Evolutionary conservation across 1,140 invertebrate species (phyloP).

Genomic region (Caligus rogercresseyi): DNA sequence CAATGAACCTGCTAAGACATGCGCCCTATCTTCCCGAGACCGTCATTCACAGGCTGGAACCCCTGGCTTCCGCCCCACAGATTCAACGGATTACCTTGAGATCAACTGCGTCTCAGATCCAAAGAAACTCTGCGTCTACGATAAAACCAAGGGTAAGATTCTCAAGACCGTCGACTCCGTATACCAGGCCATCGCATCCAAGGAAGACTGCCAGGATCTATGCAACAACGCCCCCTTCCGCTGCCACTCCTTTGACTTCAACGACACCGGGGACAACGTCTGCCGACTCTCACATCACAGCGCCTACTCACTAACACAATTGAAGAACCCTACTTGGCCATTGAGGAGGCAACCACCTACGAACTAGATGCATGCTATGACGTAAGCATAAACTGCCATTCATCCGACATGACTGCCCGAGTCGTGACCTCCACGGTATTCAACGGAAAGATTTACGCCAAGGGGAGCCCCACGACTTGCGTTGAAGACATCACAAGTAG

Average conservation of each 20-base stretch:
- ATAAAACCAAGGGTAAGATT: slow-evolving; percentile 64
- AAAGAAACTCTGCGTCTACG: slow-evolving; percentile 58
- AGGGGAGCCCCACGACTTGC: slow-evolving; percentile 49
- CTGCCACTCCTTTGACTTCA: slow-evolving; percentile 82
- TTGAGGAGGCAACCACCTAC: slow-evolving; percentile 44
- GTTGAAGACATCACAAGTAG: slow-evolving; percentile 63
- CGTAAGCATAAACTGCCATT: slow-evolving; percentile 58
- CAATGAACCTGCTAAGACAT: slow-evolving; percentile 30
- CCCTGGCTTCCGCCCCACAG: slow-evolving; percentile 23
- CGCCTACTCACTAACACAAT: slow-evolving; percentile 21
- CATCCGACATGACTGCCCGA: slow-evolving; percentile 74
- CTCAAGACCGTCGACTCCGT: slow-evolving; percentile 84
- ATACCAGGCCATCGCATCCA: slow-evolving; percentile 29
- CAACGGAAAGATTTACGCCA: slow-evolving; percentile 83
- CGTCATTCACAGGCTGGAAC: slow-evolving; percentile 28
- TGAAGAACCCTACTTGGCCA: slow-evolving; percentile 35
- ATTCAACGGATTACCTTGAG: slow-evolving; percentile 27
- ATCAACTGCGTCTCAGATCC: slow-evolving; percentile 32
- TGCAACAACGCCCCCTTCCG: slow-evolving; percentile 64
- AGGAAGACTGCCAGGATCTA: slow-evolving; percentile 42
- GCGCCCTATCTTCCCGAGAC: slow-evolving; percentile 34
- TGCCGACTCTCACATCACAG: slow-evolving; percentile 32
- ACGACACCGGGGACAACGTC: slow-evolving; percentile 75
- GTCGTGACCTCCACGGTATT: slow-evolving; percentile 81
- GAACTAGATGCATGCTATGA: slow-evolving; percentile 85